Base-by-base conservation (phyloP, 2,797 vertebrate species). In the Lindbergichthys nudifrons region DNA sequence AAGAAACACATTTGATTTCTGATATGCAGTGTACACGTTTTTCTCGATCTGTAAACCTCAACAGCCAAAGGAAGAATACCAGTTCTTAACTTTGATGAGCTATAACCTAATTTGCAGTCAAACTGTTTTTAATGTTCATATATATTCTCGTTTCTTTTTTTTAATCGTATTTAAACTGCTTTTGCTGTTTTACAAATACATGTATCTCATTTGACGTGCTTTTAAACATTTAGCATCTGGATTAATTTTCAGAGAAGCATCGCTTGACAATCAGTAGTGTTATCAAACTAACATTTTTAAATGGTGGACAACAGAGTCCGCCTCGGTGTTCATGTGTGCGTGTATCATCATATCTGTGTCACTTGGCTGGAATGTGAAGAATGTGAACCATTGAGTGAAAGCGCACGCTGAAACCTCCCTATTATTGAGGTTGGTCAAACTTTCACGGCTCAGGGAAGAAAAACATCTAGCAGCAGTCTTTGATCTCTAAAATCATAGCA, bases 311-410 rank as follows among this genome's bases (percentile, higher is more conserved):
- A 58, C 16, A 5, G 18, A 60, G 14, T 70, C 6, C 12, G 53
- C 30, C 5, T 54, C 4, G 62, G 19, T 77, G 14, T 63, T 60
- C 56, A 58, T 80, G 39, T 80, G 81, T 59, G 60, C 59, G 15
- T 67, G 16, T 86, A 48, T 80, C n/a, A 83, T 82, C 60, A 74
- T 82, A 80, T 79, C 63, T 81, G 75, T 89, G 84, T 85, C 79
- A 71, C 77, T 59, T 72, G 60, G 75, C 54, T 57, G 79, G 88
- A 89, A 91, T 92, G 83, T 88, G 77, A 88, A 66, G 85, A 87
- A 88, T 91, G 84, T 81, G 70, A 79, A 41, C 50, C 72, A 70
- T 16, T 71, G 70, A 70, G 53, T 51, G 82, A 88, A 78, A 79
- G 73, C 66, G 83, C 84, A 70, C 14, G 19, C 79, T 80, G 71